Evolutionary conservation across 2,113 vertebrate genomes (phyloP), one percentile per base, ranked within the genome.

Genomic region (Galemys pyrenaicus): DNA sequence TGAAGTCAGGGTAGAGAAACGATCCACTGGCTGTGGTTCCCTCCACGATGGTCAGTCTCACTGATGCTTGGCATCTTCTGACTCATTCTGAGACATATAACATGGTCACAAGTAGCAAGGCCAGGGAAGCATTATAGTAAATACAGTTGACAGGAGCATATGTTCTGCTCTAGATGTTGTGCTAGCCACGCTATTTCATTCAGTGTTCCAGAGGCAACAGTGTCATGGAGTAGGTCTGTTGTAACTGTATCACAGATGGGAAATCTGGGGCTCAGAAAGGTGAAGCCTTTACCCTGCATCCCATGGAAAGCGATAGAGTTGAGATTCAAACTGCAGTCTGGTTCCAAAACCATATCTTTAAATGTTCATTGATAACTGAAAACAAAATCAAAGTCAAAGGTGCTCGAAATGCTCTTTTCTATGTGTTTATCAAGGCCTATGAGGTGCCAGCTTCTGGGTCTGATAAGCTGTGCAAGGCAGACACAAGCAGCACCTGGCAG

Each of bases 31-130:
- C 32, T 32, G 22, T 3, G 7, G 28, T 39, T 94, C n/a, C 32
- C 8, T 58, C 35, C 9, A 0, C 7, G 22, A 9, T 1, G 11
- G 19, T n/a, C 64, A 54, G n/a, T 13, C n/a, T 79, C 4, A 4
- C 19, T 4, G 15, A 60, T 39, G 49, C 5, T 46, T 16, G 44
- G 44, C 37, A 44, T 30, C 87, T 90, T 37, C 75, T n/a, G 17
- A 90, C 39, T 87, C 67, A 35, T 56, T 81, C 28, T 54, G 39
- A 74, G 49, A 89, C 37, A 39, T 30, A 0, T 4, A 35, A 9
- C 12, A 11, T 30, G 7, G 35, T 79, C 64, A 87, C 79, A 74
- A 58, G 39, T 65, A 32, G 22, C n/a, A 65, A 65, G 26, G 84
- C 22, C 2, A 4, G 5, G 41, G 54, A 79, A 17, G 41, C 19